These are phyloP conservation scores for Apoda limacodes DNA, from an alignment of 2,888 invertebrate species.

Conservation along the genomic window DNA sequence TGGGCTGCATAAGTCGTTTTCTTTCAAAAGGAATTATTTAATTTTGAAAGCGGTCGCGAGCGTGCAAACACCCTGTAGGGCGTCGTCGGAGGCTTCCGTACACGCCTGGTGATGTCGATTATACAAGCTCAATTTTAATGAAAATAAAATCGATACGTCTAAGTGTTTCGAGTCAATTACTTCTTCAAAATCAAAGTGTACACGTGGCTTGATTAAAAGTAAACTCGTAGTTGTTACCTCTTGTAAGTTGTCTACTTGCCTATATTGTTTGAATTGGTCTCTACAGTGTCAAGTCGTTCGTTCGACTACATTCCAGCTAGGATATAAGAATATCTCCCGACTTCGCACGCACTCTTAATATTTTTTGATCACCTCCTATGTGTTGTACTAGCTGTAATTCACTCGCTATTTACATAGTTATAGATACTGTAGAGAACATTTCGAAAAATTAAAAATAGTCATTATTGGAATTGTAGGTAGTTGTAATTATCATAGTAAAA, in stretches of 20 bases:
- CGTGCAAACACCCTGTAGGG: constrained; percentile 26
- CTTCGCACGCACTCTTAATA: not conserved
- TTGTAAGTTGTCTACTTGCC: constrained; percentile 12
- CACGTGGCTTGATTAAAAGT: no score
- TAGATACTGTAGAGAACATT: constrained; percentile 25
- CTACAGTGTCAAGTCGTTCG: constrained; percentile 20
- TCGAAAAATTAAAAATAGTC: constrained; percentile 30
- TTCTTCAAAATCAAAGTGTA: no score
- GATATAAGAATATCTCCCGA: constrained; percentile 5
- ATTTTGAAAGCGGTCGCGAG: constrained; percentile 21
- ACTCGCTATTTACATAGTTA: not conserved
- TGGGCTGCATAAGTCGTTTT: no score
- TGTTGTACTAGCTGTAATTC: not conserved
- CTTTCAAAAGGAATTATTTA: no score
- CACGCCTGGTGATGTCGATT: constrained; percentile 49
- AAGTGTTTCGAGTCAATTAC: constrained; percentile 56
- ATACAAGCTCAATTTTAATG: constrained; percentile 65
- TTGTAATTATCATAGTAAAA: constrained; percentile 47
- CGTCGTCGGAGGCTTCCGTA: constrained; percentile 30
- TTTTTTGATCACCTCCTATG: not conserved
- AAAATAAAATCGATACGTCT: constrained; percentile 39
- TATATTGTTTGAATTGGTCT: constrained; percentile 22
- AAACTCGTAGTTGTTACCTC: not conserved
- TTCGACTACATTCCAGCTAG: constrained; percentile 25
- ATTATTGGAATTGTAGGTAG: constrained; percentile 51